Conservation (phyloP, 2,113 vertebrate species). For the Dicrurus megarhynchus region DNA sequence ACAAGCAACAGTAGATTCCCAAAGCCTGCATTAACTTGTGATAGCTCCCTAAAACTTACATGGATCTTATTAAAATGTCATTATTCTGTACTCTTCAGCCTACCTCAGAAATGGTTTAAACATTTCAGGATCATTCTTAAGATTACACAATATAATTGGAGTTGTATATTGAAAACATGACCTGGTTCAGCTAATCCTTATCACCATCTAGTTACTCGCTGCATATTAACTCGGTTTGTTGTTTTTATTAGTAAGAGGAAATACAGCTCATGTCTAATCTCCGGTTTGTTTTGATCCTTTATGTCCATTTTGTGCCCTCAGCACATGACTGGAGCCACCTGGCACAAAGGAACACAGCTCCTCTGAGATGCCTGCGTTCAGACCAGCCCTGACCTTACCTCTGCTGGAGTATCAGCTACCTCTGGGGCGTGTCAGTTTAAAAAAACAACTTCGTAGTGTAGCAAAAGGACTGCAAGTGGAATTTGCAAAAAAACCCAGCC, state of each 20-base stretch:
- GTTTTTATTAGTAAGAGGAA: not conserved
- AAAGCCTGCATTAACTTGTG: conserved; percentile 28
- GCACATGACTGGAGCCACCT: not conserved
- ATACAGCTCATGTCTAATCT: not conserved
- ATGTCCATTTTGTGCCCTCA: not conserved
- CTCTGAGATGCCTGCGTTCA: not conserved
- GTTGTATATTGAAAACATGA: not conserved
- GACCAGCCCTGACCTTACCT: not conserved
- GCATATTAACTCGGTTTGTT: not conserved
- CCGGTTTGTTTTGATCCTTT: not conserved
- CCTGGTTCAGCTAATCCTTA: not conserved
- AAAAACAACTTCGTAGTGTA: not conserved
- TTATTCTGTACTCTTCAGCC: not conserved
- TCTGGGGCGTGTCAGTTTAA: not conserved
- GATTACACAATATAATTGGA: not conserved
- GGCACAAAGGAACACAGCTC: not conserved
- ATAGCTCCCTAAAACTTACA: conserved; percentile 22
- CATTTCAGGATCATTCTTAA: not conserved
- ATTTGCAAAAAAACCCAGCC: not conserved
- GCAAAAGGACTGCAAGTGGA: not conserved
- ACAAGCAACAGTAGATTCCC: conserved; percentile 21
- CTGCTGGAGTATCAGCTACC: not conserved
- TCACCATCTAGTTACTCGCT: not conserved
- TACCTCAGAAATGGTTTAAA: not conserved
- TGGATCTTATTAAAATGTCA: conserved; percentile 34